Conservation (phyloP, 2,113 vertebrate genomes). For the Eidolon helvum region DNA sequence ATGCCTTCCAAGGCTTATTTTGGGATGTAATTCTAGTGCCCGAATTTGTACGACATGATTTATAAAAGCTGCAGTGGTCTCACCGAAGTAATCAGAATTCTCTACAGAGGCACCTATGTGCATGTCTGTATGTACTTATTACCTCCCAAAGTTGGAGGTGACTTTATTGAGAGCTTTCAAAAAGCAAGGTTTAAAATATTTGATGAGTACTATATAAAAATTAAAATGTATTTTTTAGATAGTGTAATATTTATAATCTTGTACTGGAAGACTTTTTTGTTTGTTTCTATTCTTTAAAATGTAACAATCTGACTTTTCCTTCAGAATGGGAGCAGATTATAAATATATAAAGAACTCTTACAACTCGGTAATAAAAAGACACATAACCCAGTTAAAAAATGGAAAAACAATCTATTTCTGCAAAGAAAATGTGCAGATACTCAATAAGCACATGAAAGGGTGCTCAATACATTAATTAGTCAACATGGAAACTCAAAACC, state of each 20-base stretch:
- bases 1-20: background rate
- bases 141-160: background rate
- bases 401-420: background rate
- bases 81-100: background rate
- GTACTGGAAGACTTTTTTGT: background rate
- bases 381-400: background rate
- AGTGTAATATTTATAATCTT: background rate
- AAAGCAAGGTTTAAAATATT: background rate
- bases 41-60: slow-evolving; percentile 5
- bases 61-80: background rate
- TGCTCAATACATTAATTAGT: background rate
- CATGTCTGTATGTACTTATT: accelerated
- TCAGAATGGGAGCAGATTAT: background rate
- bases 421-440: background rate
- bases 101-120: background rate
- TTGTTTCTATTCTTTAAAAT: background rate
- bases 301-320: background rate
- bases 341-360: background rate
- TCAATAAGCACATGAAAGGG: background rate
- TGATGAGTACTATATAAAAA: background rate
- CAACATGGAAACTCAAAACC: background rate
- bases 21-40: background rate
- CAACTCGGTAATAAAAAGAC: background rate
- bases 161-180: background rate
- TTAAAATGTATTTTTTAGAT: background rate